Percentiles rank a stretch among this genome's conserved stretches.
These are phyloP conservation scores for Lasioglossum vierecki DNA, from an alignment of 2,888 invertebrate genomes.

Conservation along the genomic window DNA sequence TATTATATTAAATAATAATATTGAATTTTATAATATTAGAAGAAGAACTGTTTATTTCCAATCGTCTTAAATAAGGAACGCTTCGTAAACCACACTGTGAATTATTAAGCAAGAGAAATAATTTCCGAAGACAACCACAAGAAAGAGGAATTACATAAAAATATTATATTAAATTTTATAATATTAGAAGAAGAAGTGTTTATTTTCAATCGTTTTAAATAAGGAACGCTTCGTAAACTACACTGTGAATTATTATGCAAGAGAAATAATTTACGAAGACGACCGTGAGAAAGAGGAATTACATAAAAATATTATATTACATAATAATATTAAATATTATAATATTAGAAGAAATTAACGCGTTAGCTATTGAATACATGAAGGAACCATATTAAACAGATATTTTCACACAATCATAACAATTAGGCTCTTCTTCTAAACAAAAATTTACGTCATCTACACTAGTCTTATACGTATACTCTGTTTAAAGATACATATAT, in stretches of 20 bases:
- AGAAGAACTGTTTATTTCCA: background rate
- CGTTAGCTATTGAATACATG: background rate
- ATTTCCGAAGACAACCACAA: background rate
- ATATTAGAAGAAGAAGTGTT: background rate
- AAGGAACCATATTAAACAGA: background rate
- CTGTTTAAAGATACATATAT: background rate
- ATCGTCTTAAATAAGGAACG: background rate
- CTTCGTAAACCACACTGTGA: background rate
- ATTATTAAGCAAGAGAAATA: background rate
- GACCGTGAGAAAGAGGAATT: too few species aligned
- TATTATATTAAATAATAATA: too few species aligned
- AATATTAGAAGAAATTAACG: background rate
- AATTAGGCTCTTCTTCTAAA: background rate
- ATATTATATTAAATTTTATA: too few species aligned
- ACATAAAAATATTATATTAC: too few species aligned
- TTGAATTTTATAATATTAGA: too few species aligned
- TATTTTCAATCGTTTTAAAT: background rate
- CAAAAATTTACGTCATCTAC: background rate
- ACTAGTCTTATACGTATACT: background rate
- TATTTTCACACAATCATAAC: background rate
- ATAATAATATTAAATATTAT: too few species aligned
- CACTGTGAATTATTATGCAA: background rate
- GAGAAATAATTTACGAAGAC: background rate
- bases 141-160: too few species aligned
- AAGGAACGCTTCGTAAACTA: background rate